Percentiles rank a stretch among this genome's conserved stretches.
phyloP scores from a whole-genome alignment of 2,888 invertebrate genomes.

The Andrena marginata region DNA sequence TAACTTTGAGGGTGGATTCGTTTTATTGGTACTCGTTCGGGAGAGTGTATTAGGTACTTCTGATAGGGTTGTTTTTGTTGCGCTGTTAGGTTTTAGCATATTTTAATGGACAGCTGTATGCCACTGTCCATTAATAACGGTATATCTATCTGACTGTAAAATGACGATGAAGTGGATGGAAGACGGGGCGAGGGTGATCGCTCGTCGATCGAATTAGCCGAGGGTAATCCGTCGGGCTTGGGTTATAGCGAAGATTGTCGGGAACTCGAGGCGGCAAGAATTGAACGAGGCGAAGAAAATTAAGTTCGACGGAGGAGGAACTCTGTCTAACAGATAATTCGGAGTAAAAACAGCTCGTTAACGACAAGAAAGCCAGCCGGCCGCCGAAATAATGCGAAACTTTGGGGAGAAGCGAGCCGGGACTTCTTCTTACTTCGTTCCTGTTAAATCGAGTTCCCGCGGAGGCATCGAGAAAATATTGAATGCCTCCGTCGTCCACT shows the following conservation, averaged over 20 bases:
- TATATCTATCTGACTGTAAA: no score
- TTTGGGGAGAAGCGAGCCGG: slow-evolving; percentile 18
- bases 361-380: slow-evolving; percentile 43
- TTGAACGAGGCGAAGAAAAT: slow-evolving; percentile 12
- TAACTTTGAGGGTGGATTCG: slow-evolving; percentile 21
- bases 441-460: slow-evolving; percentile 64
- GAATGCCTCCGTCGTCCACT: slow-evolving; percentile 74
- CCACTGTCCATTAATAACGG: no score
- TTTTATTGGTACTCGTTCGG: slow-evolving; percentile 14
- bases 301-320: slow-evolving; percentile 13
- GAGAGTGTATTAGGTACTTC: neutral
- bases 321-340: slow-evolving; percentile 38
- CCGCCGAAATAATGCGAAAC: slow-evolving; percentile 61
- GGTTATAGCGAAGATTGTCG: neutral
- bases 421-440: slow-evolving; percentile 58
- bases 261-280: neutral
- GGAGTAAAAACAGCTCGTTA: slow-evolving; percentile 63
- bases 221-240: neutral
- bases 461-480: slow-evolving; percentile 69
- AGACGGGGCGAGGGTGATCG: slow-evolving; percentile 1
- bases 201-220: slow-evolving; percentile 6
- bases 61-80: neutral
- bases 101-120: neutral
- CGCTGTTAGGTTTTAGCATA: neutral
- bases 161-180: neutral